Base-by-base conservation (phyloP, 2,113 vertebrate genomes). In the Neodon shergylaensis region DNA sequence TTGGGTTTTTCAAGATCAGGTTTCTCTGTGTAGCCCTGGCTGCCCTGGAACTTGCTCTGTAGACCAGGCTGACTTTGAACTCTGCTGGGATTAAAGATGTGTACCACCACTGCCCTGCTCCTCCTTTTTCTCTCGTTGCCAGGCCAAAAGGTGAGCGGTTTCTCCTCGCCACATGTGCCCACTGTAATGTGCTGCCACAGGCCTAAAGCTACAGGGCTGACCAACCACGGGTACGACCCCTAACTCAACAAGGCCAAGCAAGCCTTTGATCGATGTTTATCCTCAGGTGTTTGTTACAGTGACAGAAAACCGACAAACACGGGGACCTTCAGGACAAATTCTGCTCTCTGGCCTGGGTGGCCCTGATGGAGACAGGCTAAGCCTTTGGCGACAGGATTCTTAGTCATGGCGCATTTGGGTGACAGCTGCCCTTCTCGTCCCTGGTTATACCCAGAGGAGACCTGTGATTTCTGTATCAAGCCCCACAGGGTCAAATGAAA, bases 261-360 rank as follows among this genome's bases (percentile, higher is more conserved):
- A 91, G 78, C 17, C 63, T 68, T 39, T 19, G n/a, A 22, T 79
- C 33, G n/a, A 36, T 36, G 9, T 36, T 54, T 36, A 54, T 11
- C 52, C 79, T 92, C 31, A 21, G 70, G 7, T 21, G n/a, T 74
- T 31, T 31, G 22, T 66, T 36, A 66, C 24, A 76, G 47, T 1
- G 19, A 54, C 17, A 33, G 36, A 54, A 86, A 78, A 26, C 26
- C 78, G 58, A 77, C 36, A 42, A 52, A 42, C 44, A 52, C 7
- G 4, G 26, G 70, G 47, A 6, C 26, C 24, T 31, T 28, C 44
- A 16, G 31, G n/a, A 76, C 36, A 61, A 74, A 54, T 79, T 70
- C 47, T 91, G 77, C 61, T 58, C 39, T 61, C 47, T 39, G 92
- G 42, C 31, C 61, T 73, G 36, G 33, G 78, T 81, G 94, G 84